Conservation (phyloP, 2,888 invertebrate genomes). For the Eupithecia pulchellata region DNA sequence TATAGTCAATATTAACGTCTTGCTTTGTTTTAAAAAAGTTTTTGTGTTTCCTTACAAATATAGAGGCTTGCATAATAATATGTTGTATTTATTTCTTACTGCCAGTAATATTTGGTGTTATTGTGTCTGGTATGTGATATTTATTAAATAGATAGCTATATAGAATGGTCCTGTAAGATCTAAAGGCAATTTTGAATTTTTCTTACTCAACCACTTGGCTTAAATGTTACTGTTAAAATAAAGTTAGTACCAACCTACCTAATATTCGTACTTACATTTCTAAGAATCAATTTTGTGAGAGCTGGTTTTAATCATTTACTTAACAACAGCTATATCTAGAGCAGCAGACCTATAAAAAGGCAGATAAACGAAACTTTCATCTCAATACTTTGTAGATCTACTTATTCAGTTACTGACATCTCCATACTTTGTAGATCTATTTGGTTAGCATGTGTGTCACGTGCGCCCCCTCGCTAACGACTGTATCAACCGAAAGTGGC, state of each 20-base stretch:
- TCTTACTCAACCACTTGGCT: not conserved
- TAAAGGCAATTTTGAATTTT: no score
- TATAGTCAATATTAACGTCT: no score
- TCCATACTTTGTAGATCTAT: conserved; percentile 34
- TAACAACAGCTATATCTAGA: not conserved
- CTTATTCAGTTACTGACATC: conserved; percentile 37
- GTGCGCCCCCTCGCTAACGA: conserved; percentile 54
- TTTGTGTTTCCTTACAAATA: no score
- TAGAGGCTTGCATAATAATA: no score
- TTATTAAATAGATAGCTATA: no score
- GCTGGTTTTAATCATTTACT: not conserved
- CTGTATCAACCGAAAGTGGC: conserved; percentile 51
- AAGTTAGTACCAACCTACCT: not conserved
- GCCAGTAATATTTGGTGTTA: not conserved
- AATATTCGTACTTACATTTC: not conserved
- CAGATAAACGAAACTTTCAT: conserved; percentile 23
- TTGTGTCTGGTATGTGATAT: no score
- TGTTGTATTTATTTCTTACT: not conserved
- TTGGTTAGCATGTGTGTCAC: conserved; percentile 53
- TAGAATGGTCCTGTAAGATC: no score
- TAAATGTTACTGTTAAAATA: not conserved
- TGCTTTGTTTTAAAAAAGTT: no score
- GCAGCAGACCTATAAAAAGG: conserved; percentile 19
- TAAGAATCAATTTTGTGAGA: not conserved
- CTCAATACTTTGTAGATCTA: conserved; percentile 33